These are phyloP conservation scores for Amphipyra tragopoginis DNA, from an alignment of 2,888 invertebrate species.

Conservation along the genomic window DNA sequence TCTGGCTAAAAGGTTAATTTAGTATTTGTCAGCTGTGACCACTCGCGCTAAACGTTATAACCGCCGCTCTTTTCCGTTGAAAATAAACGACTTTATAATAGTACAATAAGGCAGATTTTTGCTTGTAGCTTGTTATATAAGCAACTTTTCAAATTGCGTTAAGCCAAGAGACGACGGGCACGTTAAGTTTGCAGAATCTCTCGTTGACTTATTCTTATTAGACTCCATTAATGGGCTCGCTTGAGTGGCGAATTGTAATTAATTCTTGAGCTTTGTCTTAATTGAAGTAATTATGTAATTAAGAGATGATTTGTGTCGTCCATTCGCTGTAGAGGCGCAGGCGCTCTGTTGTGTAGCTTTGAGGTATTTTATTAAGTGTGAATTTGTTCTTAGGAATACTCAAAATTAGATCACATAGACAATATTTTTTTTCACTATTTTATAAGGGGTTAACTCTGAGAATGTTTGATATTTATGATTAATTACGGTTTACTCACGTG, in stretches of 20 bases:
- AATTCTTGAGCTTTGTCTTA: constrained; percentile 63
- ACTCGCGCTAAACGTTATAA: constrained; percentile 59
- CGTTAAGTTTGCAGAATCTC: constrained; percentile 68
- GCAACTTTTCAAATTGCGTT: constrained; percentile 48
- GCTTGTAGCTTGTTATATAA: constrained; percentile 29
- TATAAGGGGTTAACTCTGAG: too few relatives aligned
- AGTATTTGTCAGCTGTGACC: constrained; percentile 73
- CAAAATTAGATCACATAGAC: too few relatives aligned
- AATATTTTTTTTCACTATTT: background rate
- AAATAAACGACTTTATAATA: constrained; percentile 49
- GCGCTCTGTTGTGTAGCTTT: constrained; percentile 18
- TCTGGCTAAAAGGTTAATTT: constrained; percentile 74
- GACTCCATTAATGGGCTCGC: constrained; percentile 54
- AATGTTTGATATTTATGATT: too few relatives aligned
- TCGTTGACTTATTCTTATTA: constrained; percentile 71
- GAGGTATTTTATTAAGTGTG: constrained; percentile 28
- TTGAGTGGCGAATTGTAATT: constrained; percentile 63
- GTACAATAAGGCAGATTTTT: constrained; percentile 40
- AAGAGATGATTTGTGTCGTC: constrained; percentile 64
- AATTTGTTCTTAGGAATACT: constrained; percentile 15
- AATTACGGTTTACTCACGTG: too few relatives aligned
- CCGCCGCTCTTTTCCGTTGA: constrained; percentile 28
- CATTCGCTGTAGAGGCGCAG: constrained; percentile 28
- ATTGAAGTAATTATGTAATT: constrained; percentile 71
- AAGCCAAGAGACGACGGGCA: constrained; percentile 48